Evolutionary conservation across 2,888 invertebrate genomes (phyloP), one percentile per base, ranked within the genome.

Genomic region (Coelinius sp.): DNA sequence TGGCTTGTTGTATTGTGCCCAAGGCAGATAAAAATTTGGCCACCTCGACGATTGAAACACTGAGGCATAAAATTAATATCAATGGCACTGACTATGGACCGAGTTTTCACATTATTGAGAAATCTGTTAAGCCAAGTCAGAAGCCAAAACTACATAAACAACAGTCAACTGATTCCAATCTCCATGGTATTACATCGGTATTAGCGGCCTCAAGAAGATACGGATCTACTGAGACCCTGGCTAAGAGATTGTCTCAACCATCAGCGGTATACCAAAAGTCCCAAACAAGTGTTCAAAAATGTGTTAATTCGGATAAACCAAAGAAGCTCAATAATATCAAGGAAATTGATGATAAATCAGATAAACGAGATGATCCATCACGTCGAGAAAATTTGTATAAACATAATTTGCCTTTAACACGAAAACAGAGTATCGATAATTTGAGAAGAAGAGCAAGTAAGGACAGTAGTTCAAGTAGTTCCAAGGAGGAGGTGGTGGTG

Each of bases 401-500:
- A n/a, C n/a, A n/a, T n/a, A n/a, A n/a, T n/a, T n/a, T n/a, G n/a
- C n/a, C n/a, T n/a, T n/a, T 67, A 6, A 70, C 52, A 4, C 78
- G 83, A 27, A 84, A 85, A 49, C 75, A 80, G 17, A 85, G 83
- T 53, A 74, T 82, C 22, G 85, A 84, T 31, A 78, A 73, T 25
- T 59, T 83, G 0, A 84, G 81, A 70, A 77, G 82, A 24, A 83
- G 81, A 69, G 82, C 83, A 0, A 85, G 83, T 67, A 85, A 84
- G 38, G 82, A 84, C 52, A 84, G 84, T 25, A 81, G 81, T 41
- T 82, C 83, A 2, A 83, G 82, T 49, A 83, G 81, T 56, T 81
- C 84, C 1, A 85, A 82, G 62, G 85, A 86, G 49, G 85, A 84
- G 65, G 80, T 80, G 49, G 85, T 84, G 65, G 80, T 80, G 2